Percentiles rank a stretch among this genome's conserved stretches.
Conservation (phyloP, 2,888 invertebrate species). For the Acronicta aceris region DNA sequence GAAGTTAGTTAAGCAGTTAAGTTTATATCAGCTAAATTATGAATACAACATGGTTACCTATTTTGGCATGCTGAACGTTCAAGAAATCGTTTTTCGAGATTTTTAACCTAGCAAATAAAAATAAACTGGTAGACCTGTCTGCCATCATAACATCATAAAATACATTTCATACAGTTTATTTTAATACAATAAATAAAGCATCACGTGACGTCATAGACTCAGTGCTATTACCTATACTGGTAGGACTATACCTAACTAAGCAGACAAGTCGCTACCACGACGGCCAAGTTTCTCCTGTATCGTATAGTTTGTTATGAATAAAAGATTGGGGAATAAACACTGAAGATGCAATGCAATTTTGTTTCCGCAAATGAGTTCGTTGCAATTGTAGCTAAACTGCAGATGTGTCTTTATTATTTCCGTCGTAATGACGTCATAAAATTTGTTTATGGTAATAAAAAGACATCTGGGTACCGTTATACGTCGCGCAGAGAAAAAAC, state of each 20-base stretch:
- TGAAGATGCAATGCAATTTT: constrained; percentile 27
- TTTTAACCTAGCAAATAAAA: no score
- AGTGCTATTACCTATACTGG: constrained; percentile 23
- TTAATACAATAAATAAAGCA: constrained; percentile 29
- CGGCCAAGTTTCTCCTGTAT: constrained; percentile 40
- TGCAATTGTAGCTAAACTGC: constrained; percentile 14
- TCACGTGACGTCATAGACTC: constrained; percentile 27
- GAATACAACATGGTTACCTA: no score
- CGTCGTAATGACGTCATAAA: constrained; percentile 2
- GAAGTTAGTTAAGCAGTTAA: no score
- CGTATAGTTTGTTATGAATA: constrained; percentile 46
- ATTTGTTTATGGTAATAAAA: neutral
- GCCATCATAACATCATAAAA: no score
- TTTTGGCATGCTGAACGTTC: no score
- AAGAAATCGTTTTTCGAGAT: no score
- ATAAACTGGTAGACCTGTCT: no score
- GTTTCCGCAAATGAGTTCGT: constrained; percentile 32
- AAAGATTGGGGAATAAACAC: constrained; percentile 47
- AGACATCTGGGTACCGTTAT: neutral
- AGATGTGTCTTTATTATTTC: constrained; percentile 8
- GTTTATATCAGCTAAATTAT: no score
- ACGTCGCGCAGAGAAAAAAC: no score
- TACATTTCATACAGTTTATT: neutral
- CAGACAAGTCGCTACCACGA: constrained; percentile 12
- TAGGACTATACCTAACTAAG: constrained; percentile 35